Evolutionary conservation across 2,797 vertebrate genomes (phyloP).

Genomic region (Clarias platycephalus): DNA sequence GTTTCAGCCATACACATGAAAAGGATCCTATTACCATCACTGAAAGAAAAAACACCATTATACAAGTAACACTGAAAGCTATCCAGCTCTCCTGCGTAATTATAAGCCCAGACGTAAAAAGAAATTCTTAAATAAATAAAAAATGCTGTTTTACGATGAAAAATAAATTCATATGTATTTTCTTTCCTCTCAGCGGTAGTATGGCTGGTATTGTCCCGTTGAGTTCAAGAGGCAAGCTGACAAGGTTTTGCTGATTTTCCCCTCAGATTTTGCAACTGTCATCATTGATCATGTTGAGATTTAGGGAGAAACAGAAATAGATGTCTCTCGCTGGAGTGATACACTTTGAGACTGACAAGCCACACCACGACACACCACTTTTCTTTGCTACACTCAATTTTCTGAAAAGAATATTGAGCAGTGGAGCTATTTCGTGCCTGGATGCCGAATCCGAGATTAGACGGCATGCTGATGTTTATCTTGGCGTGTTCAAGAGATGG

Average conservation of each 20-base stretch:
- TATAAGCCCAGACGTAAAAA: background rate
- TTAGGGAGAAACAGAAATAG: conserved; percentile 50
- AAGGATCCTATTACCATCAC: background rate
- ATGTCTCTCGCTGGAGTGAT: conserved; percentile 39
- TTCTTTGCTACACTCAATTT: conserved; percentile 43
- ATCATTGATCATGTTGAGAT: conserved; percentile 43
- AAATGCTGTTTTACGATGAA: background rate
- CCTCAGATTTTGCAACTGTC: conserved; percentile 51
- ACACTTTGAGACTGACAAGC: conserved; percentile 45
- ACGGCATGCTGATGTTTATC: conserved; percentile 47
- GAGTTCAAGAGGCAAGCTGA: conserved; percentile 8
- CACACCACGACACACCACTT: conserved; percentile 22
- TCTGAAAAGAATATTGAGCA: conserved; percentile 49
- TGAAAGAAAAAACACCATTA: background rate
- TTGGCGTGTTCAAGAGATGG: conserved; percentile 37
- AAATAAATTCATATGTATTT: background rate
- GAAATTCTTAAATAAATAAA: background rate
- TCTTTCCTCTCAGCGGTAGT: background rate
- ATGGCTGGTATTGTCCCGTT: conserved; percentile 2
- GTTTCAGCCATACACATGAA: background rate
- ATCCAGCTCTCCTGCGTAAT: background rate
- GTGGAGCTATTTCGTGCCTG: conserved; percentile 33
- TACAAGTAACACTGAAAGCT: background rate
- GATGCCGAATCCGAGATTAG: conserved; percentile 50
- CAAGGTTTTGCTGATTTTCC: conserved; percentile 36